Evolutionary conservation across 2,888 invertebrate genomes (phyloP), one percentile per base, ranked within the genome.

Genomic region (Hyposoter dolosus): DNA sequence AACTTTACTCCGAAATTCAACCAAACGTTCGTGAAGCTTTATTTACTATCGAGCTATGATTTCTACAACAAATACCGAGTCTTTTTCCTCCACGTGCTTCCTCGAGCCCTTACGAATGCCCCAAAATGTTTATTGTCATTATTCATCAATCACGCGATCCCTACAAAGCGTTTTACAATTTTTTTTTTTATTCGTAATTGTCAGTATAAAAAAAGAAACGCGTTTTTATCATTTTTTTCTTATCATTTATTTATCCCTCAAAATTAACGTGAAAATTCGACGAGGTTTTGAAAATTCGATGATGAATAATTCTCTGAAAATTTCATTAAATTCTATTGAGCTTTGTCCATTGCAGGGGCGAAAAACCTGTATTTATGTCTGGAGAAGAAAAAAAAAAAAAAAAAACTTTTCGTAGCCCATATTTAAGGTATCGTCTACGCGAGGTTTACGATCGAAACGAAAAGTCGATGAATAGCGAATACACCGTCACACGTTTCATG

Each of bases 391-490:
- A 40, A 23, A 69, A n/a, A 68, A 28, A 3, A 19, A 47, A 35
- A 47, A 50, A 50, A 71, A 35, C n/a, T 5, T 19, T 32, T 32
- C n/a, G 32, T 17, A 50, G 50, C 17, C 35, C 35, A 23, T 19
- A 23, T 74, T 40, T 40, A 47, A 56, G 74, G 60, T 23, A 60
- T 77, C 50, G 32, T 50, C 60, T 80, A 12, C 69, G 43, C 50
- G 71, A 19, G 63, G 28, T 65, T 45, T 71, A 56, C 47, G 65
- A 77, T 50, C 45, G n/a, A 75, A 75, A 56, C 60, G 56, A 82
- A 71, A 53, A 50, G 32, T 56, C 63, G 40, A 35, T 43, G 45
- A 63, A 71, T 12, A 35, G 65, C 17, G 47, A 77, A 77, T 65
- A 28, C 40, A 28, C 12, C 35, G n/a, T 40, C 43, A 65, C 53